Evolutionary conservation across 2,888 invertebrate species (phyloP), one percentile per base, ranked within the genome.

Genomic region (Acholoe squamosa): DNA sequence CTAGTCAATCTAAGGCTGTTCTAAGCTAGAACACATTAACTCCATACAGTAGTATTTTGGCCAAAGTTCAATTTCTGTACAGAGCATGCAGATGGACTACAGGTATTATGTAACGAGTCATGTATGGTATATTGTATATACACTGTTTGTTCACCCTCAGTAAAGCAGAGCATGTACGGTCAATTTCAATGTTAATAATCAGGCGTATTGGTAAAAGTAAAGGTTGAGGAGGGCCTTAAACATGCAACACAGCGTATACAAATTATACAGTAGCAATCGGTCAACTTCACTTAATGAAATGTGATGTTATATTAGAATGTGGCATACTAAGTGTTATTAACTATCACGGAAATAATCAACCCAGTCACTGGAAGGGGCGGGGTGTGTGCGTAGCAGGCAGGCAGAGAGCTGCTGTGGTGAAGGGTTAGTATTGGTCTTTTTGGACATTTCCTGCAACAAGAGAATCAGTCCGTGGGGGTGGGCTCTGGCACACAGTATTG

Each of bases 231-330:
- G 43, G 43, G 43, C n/a, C 71, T 71, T 71, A 71, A 34, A 80
- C 80, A 80, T 80, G 80, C 80, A 80, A 43, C 43, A 80, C 80
- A 34, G 80, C 80, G 33, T 80, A 80, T 80, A 80, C 80, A 80
- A 71, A 80, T 80, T 7, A 80, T 80, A 80, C 80, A 80, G 80
- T 80, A 43, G 80, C 43, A 80, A 80, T 80, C 80, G 33, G 19
- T 80, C 34, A 76, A 76, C 16, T 76, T 12, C 61, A 43, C 43
- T 43, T 43, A 43, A 7, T 43, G 43, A 43, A 10, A 10, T 43
- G 43, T 3, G 3, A 7, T 43, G 43, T 43, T 10, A 43, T 61
- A n/a, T 61, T 61, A 61, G 61, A 19, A 61, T 19, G 61, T 43
- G 43, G 61, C 61, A 71, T 3, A 71, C 25, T 71, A 71, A 71